Percentiles rank a stretch among this genome's conserved stretches.
phyloP scores from a whole-genome alignment of 2,888 invertebrate species.

The Synanthedon tipuliformis region DNA sequence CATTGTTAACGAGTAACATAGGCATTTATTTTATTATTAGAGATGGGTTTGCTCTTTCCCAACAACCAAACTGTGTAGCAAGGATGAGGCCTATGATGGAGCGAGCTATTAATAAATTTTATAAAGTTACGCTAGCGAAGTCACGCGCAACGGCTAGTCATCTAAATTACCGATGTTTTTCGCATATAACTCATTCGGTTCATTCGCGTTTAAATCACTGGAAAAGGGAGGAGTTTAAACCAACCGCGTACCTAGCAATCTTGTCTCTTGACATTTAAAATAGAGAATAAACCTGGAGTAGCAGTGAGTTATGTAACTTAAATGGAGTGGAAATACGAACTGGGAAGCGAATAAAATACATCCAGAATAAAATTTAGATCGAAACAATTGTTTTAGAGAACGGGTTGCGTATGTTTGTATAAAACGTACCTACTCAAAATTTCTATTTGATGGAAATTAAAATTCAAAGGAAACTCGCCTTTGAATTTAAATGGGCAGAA shows the following conservation, averaged over 20 bases:
- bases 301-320: constrained; percentile 12
- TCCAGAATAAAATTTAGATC: not conserved
- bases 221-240: not conserved
- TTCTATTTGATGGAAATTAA: too few species aligned
- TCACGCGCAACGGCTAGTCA: not conserved
- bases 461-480: too few species aligned
- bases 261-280: not conserved
- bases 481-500: too few species aligned
- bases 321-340: constrained; percentile 17
- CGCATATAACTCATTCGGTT: not conserved
- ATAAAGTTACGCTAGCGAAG: too few species aligned
- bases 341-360: constrained; percentile 14
- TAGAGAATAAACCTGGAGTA: constrained; percentile 10
- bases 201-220: not conserved
- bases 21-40: too few species aligned
- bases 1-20: not conserved
- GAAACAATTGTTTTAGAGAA: not conserved
- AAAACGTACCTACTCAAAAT: too few species aligned
- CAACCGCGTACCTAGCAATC: not conserved
- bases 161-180: not conserved
- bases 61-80: too few species aligned
- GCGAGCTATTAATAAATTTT: too few species aligned
- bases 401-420: too few species aligned
- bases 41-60: too few species aligned
- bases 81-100: too few species aligned